Evolutionary conservation across 2,888 invertebrate genomes (phyloP).

Genomic region (Pollenia angustigena): DNA sequence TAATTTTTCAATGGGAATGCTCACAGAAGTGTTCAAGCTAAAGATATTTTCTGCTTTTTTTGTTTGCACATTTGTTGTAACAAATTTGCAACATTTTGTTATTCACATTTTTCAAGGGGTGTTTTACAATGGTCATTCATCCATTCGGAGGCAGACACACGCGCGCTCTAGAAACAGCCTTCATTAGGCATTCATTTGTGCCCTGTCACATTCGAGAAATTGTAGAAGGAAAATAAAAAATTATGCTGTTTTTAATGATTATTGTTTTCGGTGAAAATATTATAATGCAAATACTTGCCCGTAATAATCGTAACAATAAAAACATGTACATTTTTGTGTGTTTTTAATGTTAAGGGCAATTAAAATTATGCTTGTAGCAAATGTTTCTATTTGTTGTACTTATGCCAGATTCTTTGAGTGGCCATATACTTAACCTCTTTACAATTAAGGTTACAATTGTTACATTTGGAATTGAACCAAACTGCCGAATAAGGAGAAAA

Average conservation of each 20-base stretch:
- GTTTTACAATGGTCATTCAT: constrained; percentile 45
- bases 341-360: constrained; percentile 59
- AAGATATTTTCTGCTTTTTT: constrained; percentile 23
- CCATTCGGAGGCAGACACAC: not conserved
- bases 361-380: constrained; percentile 42
- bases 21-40: constrained; percentile 32
- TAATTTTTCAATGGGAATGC: constrained; percentile 47
- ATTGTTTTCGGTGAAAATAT: constrained; percentile 45
- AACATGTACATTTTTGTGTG: constrained; percentile 28
- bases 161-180: not conserved
- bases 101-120: constrained; percentile 33
- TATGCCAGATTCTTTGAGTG: constrained; percentile 20
- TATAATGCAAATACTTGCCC: constrained; percentile 37
- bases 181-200: constrained; percentile 43
- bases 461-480: not conserved
- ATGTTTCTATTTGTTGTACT: constrained; percentile 32
- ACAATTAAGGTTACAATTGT: constrained; percentile 25
- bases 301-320: constrained; percentile 25
- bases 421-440: constrained; percentile 50
- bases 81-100: constrained; percentile 59
- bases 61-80: constrained; percentile 1
- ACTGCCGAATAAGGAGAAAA: not conserved
- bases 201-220: constrained; percentile 16
- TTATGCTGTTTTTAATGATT: constrained; percentile 59
- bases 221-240: not conserved